These are phyloP conservation scores for Passer domesticus DNA, from an alignment of 2,113 vertebrate species.

Conservation along the genomic window DNA sequence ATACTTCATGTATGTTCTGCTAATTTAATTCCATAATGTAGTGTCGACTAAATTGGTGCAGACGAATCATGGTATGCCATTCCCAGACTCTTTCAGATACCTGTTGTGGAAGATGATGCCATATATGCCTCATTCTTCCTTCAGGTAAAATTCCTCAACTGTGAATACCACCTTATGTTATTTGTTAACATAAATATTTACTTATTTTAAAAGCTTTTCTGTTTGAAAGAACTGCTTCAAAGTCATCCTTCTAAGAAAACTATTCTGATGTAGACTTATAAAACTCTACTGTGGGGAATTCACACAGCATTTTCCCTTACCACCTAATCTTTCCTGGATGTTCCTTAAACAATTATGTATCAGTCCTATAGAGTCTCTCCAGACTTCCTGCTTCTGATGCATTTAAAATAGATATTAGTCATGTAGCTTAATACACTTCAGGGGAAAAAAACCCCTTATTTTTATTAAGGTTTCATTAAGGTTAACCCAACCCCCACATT, in stretches of 20 bases:
- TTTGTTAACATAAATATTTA: not conserved
- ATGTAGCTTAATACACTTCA: not conserved
- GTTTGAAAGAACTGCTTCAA: not conserved
- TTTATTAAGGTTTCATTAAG: not conserved
- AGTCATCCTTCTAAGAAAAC: not conserved
- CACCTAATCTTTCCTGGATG: not conserved
- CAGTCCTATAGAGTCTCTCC: not conserved
- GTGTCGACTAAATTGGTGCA: not conserved
- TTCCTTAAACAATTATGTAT: not conserved
- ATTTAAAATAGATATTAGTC: not conserved
- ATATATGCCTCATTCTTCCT: not conserved
- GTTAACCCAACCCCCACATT: not conserved
- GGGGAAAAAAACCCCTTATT: not conserved
- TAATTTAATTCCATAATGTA: not conserved
- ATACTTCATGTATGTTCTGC: not conserved
- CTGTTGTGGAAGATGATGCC: not conserved
- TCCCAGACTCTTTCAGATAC: not conserved
- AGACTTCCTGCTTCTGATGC: not conserved
- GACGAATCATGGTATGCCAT: not conserved
- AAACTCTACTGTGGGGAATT: not conserved
- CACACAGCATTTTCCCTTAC: not conserved
- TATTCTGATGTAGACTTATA: not conserved
- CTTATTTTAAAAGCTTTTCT: not conserved
- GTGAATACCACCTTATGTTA: not conserved
- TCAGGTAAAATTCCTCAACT: not conserved